Percentiles rank a stretch among this genome's conserved stretches.
These are phyloP conservation scores for Chloebia gouldiae DNA, from an alignment of 2,113 vertebrate genomes.

Conservation along the genomic window DNA sequence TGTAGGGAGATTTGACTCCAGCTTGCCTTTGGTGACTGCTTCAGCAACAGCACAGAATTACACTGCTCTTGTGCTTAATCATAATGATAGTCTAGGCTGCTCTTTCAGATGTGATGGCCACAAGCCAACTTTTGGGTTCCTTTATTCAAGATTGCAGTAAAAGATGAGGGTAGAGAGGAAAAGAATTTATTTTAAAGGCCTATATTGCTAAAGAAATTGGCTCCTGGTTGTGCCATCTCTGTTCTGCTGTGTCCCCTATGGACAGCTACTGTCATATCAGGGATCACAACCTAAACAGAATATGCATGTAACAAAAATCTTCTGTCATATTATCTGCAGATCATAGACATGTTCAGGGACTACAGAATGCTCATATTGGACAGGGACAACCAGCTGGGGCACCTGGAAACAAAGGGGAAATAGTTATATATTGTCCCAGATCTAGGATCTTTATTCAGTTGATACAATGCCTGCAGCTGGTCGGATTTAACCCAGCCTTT, in stretches of 20 bases:
- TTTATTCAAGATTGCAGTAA: background rate
- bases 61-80: background rate
- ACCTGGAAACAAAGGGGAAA: background rate
- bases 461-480: background rate
- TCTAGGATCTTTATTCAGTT: background rate
- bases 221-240: background rate
- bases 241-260: background rate
- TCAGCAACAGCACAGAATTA: background rate
- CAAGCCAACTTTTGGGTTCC: background rate
- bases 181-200: background rate
- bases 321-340: background rate
- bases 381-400: background rate
- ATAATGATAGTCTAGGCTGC: background rate
- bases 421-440: background rate
- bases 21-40: background rate
- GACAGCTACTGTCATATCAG: background rate
- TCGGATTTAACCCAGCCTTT: background rate
- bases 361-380: background rate
- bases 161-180: background rate
- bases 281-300: background rate
- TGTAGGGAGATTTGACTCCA: background rate
- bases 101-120: background rate
- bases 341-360: background rate
- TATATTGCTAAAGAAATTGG: background rate
- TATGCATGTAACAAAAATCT: background rate